Percentiles rank a stretch among this genome's conserved stretches.
Conservation (phyloP, 2,888 invertebrate genomes). For the Pinctada fucata region DNA sequence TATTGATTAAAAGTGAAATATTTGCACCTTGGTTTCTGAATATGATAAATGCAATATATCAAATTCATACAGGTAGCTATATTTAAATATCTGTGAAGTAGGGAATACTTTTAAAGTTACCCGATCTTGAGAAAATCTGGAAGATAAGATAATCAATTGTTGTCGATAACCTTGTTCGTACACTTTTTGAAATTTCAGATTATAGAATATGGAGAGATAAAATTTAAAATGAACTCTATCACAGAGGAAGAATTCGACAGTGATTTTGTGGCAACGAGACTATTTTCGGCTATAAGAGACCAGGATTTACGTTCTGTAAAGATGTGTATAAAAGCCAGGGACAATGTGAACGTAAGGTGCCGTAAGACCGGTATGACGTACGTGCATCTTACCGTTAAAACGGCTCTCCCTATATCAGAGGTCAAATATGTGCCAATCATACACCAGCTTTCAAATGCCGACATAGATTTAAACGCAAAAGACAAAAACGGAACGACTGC, state of each 20-base stretch:
- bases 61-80: too few species aligned
- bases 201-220: too few species aligned
- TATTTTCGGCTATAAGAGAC: constrained; percentile 31
- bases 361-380: constrained; percentile 60
- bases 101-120: too few species aligned
- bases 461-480: constrained; percentile 58
- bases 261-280: constrained; percentile 22
- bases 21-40: too few species aligned
- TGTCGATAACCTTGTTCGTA: too few species aligned
- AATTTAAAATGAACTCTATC: not conserved
- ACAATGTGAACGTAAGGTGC: constrained; percentile 59
- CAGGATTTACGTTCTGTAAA: constrained; percentile 44
- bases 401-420: constrained; percentile 62
- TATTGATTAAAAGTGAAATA: too few species aligned
- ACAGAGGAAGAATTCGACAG: constrained; percentile 17
- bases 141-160: too few species aligned
- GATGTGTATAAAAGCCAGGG: constrained; percentile 61
- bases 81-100: too few species aligned
- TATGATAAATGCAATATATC: too few species aligned
- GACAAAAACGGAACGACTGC: constrained; percentile 63
- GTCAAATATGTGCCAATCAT: constrained; percentile 68
- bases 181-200: too few species aligned
- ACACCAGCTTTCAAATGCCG: constrained; percentile 70
- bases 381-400: constrained; percentile 63
- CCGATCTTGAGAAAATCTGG: too few species aligned